phyloP scores from a whole-genome alignment of 1,140 invertebrate genomes.

The Drosophila bocki region DNA sequence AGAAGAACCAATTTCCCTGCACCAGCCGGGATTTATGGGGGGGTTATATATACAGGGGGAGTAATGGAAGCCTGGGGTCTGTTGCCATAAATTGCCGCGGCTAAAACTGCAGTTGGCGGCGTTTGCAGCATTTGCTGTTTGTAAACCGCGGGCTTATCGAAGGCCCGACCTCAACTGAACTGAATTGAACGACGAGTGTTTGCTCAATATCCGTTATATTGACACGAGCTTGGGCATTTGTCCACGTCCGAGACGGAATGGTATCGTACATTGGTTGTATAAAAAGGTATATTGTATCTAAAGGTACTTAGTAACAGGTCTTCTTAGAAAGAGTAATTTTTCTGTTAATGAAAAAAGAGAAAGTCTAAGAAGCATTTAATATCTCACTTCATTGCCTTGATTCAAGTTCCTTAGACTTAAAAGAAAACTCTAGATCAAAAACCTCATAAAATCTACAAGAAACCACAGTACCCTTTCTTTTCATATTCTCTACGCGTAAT shows the following conservation, averaged over 20 bases:
- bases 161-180: constrained; percentile 37
- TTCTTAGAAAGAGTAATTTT: not conserved
- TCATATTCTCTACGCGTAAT: constrained; percentile 15
- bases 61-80: not conserved
- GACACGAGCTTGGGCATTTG: constrained; percentile 34
- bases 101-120: constrained; percentile 68
- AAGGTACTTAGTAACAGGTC: not conserved
- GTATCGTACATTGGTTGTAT: not conserved
- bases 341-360: not conserved
- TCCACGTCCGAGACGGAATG: constrained; percentile 14
- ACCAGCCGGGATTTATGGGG: constrained; percentile 66
- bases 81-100: constrained; percentile 79
- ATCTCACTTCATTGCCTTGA: not conserved
- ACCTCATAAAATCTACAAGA: too few relatives aligned
- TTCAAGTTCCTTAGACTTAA: not conserved
- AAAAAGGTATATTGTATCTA: not conserved
- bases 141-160: constrained; percentile 56
- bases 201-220: constrained; percentile 61
- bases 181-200: constrained; percentile 33
- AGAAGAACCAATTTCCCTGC: constrained; percentile 49
- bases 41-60: not conserved
- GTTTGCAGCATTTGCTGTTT: constrained; percentile 56
- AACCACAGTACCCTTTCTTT: not conserved
- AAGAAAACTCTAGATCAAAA: not conserved
- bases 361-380: not conserved